Base-by-base conservation (phyloP, 1,140 invertebrate genomes). In the Musca domestica region DNA sequence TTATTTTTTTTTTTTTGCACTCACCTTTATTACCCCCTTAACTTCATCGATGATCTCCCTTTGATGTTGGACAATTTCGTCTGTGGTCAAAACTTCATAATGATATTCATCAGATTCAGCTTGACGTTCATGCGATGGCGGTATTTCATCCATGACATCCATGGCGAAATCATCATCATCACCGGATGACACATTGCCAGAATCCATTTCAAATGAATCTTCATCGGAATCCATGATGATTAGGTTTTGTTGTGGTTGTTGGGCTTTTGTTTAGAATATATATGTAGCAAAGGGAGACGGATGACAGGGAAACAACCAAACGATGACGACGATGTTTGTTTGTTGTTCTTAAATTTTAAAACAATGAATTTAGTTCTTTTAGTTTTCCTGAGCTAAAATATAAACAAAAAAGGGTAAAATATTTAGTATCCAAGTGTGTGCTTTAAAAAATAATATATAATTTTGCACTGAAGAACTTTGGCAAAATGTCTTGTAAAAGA, bases 31-130 rank as follows among this genome's bases (percentile, higher is more conserved):
- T 74, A 94, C 91, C 65, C 87, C 90, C 82, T 94, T 94, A 67
- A 98, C 95, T 85, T 98, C 96, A 86, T 94, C 95, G 74, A 98
- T 98, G 76, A 90, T 95, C 83, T 98, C 95, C 52, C 95, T 91
- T 95, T 98, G 98, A 84, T 97, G 93, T 81, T 96, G 91, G 65
- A 98, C 95, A 81, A 98, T 97, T 87, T 96, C 90, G 80, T 98
- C 95, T 23, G 95, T 96, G 47, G 94, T 94, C 58, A 98, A 85
- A 68, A 98, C 95, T 85, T 97, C 92, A 83, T 92, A 97, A 41
- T 92, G 92, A 87, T 95, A 98, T 71, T 97, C 95, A 73, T 98
- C 93, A 49, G 88, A 84, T 74, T 95, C 93, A 69, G 86, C 87
- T 74, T 91, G 89, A 76, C 90, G 86, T 83, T 94, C 92, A 15